Conservation (phyloP, 2,888 invertebrate genomes). For the Arctia plantaginis region DNA sequence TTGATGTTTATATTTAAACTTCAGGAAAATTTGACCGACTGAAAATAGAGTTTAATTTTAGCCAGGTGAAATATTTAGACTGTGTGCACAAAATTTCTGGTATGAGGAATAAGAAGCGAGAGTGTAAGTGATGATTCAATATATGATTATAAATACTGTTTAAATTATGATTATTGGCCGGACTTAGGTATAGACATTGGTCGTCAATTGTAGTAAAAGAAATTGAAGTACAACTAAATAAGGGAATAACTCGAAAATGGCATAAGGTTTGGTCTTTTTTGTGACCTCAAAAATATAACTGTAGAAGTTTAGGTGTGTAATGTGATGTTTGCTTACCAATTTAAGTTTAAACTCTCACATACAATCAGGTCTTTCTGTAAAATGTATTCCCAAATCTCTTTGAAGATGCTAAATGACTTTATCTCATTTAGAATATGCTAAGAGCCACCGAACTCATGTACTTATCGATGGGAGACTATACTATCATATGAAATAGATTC, state of each 20-base stretch:
- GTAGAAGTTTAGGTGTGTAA: too few relatives aligned
- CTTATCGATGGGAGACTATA: too few relatives aligned
- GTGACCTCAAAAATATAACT: too few relatives aligned
- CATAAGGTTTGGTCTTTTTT: not conserved
- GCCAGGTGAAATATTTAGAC: conserved; percentile 24
- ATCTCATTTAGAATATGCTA: too few relatives aligned
- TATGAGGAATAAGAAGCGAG: conserved; percentile 1
- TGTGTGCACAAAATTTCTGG: conserved; percentile 10
- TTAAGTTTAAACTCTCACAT: not conserved
- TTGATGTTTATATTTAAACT: conserved; percentile 43
- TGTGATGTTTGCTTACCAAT: not conserved
- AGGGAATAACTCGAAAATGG: not conserved
- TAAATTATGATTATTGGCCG: not conserved
- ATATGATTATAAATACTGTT: not conserved
- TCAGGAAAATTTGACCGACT: conserved; percentile 16
- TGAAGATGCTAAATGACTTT: not conserved
- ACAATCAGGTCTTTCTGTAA: not conserved
- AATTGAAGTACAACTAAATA: not conserved
- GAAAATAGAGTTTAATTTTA: conserved; percentile 45
- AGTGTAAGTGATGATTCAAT: conserved; percentile 6
- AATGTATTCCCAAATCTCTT: too few relatives aligned
- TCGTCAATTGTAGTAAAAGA: not conserved
- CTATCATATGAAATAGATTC: too few relatives aligned
- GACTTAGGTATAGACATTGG: not conserved
- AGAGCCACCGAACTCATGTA: too few relatives aligned